Percentiles rank a stretch among this genome's conserved stretches.
These are phyloP conservation scores for Plectropomus leopardus DNA, from an alignment of 2,113 vertebrate species.

Conservation along the genomic window DNA sequence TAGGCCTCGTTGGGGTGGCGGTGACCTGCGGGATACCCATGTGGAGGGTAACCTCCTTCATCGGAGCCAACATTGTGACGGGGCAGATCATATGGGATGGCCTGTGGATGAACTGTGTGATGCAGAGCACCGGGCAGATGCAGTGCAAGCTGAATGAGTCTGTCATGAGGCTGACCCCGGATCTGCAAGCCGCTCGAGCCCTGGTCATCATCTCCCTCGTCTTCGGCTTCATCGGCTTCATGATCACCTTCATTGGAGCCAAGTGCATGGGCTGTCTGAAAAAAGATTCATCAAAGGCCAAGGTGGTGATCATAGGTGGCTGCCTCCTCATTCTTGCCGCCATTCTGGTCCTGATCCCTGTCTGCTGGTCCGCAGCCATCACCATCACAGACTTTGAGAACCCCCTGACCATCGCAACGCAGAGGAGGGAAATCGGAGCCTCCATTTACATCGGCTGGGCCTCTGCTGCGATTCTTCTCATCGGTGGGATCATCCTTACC, in stretches of 20 bases:
- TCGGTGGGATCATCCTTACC: constrained; percentile 83
- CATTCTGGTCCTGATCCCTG: constrained; percentile 79
- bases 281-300: constrained; percentile 72
- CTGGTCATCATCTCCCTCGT: constrained; percentile 81
- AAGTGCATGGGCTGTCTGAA: constrained; percentile 82
- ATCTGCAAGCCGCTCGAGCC: constrained; percentile 91
- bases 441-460: constrained; percentile 86
- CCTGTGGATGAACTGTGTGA: constrained; percentile 97
- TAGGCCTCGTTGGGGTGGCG: constrained; percentile 88
- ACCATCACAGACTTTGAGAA: constrained; percentile 82
- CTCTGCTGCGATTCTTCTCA: constrained; percentile 69
- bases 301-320: constrained; percentile 77
- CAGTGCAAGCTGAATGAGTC: constrained; percentile 91
- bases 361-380: constrained; percentile 82
- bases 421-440: constrained; percentile 82
- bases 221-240: constrained; percentile 75
- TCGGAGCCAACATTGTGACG: constrained; percentile 91
- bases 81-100: constrained; percentile 92
- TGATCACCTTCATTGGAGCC: constrained; percentile 78
- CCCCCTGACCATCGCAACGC: constrained; percentile 59
- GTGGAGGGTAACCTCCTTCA: constrained; percentile 91
- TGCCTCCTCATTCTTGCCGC: constrained; percentile 75
- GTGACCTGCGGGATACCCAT: constrained; percentile 90
- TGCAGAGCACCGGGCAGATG: constrained; percentile 95
- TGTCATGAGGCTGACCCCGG: constrained; percentile 85